A percentile compares a stretch with the other conserved stretches of the same genome.
phyloP scores from a whole-genome alignment of 2,888 invertebrate species.

The Trissonchulus latispiculum region DNA sequence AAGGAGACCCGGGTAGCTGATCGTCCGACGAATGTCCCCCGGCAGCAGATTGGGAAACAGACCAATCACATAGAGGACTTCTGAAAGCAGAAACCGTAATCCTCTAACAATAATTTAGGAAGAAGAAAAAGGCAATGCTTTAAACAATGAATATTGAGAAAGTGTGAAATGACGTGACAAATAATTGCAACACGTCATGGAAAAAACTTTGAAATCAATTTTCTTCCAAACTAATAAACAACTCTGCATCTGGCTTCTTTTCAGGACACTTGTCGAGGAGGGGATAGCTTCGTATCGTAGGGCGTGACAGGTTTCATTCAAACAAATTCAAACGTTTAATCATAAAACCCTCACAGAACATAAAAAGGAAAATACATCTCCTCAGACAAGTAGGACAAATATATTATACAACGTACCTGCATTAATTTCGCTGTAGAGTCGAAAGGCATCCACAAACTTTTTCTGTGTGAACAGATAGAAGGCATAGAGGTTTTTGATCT shows the following conservation, averaged over 20 bases:
- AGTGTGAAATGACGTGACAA: not conserved
- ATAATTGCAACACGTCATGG: too few species aligned
- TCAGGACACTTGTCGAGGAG: too few species aligned
- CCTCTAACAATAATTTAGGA: constrained; percentile 12
- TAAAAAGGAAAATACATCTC: too few species aligned
- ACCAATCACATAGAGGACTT: constrained; percentile 87
- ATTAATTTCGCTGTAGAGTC: constrained; percentile 72
- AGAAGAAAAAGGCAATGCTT: constrained; percentile 19
- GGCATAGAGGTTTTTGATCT: constrained; percentile 81
- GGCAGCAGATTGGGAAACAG: constrained; percentile 79
- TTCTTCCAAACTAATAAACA: too few species aligned
- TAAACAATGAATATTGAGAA: constrained; percentile 1
- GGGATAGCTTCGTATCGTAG: too few species aligned
- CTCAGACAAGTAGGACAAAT: too few species aligned
- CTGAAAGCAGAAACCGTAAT: constrained; percentile 46
- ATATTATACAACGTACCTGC: too few species aligned
- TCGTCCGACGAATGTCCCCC: constrained; percentile 50
- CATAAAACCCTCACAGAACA: too few species aligned
- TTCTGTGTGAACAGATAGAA: constrained; percentile 79
- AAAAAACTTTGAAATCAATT: too few species aligned
- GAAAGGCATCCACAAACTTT: constrained; percentile 78
- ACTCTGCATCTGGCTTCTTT: too few species aligned
- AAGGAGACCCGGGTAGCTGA: constrained; percentile 50
- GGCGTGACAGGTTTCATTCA: too few species aligned
- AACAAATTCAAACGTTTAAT: too few species aligned